A percentile compares a stretch with the other conserved stretches of the same genome.
phyloP scores from a whole-genome alignment of 2,888 invertebrate species.

The Theretra japonica region DNA sequence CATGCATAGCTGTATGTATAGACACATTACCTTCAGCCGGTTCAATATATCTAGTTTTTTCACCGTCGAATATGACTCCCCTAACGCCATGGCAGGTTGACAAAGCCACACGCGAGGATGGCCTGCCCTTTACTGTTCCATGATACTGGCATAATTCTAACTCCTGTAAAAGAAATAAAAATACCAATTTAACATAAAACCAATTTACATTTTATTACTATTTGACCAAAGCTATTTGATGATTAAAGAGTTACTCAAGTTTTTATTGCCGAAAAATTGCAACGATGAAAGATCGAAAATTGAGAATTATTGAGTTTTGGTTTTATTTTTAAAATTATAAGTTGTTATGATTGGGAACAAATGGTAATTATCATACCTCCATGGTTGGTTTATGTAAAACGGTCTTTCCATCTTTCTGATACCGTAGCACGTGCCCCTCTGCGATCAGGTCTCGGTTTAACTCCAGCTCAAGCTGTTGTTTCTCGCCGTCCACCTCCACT shows the following conservation, averaged over 20 bases:
- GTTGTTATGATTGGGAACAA: not conserved
- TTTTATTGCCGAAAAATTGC: too few species aligned
- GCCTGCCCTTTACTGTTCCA: conserved; percentile 88
- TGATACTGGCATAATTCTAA: conserved; percentile 90
- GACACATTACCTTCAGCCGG: conserved; percentile 63
- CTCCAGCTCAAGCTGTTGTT: conserved; percentile 88
- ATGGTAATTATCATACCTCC: conserved; percentile 73
- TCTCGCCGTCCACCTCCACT: conserved; percentile 87
- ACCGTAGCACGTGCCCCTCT: conserved; percentile 86
- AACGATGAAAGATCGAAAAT: not conserved
- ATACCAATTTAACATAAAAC: not conserved
- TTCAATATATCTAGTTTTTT: conserved; percentile 89
- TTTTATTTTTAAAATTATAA: too few species aligned
- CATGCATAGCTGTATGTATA: not conserved
- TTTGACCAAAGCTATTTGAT: too few species aligned
- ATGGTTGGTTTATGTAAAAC: conserved; percentile 82
- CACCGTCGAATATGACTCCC: conserved; percentile 92
- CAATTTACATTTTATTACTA: not conserved
- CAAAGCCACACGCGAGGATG: conserved; percentile 91
- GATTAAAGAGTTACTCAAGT: too few species aligned
- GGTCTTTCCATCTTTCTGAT: conserved; percentile 83
- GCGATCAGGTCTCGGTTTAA: conserved; percentile 90
- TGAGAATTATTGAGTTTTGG: too few species aligned
- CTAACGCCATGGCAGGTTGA: conserved; percentile 92
- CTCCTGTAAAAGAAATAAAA: conserved; percentile 80